A percentile compares a stretch with the other conserved stretches of the same genome.
Evolutionary conservation across 2,888 invertebrate genomes (phyloP).

Genomic region (Macrophya alboannulata): DNA sequence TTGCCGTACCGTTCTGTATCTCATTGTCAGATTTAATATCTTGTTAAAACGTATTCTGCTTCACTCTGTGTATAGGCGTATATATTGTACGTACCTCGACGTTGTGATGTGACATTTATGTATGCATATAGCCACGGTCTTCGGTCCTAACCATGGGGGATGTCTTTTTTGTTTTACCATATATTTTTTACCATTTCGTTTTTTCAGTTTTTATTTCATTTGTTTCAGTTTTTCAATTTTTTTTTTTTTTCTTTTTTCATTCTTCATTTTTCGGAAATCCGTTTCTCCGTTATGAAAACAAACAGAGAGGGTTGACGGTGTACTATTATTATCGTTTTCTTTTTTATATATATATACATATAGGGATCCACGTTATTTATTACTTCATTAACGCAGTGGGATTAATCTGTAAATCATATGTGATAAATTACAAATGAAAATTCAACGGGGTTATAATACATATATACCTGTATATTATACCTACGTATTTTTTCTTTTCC

Average conservation of each 20-base stretch:
- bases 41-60: slow-evolving; percentile 22
- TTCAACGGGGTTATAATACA: neutral
- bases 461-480: neutral
- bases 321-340: neutral
- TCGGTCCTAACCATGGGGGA: slow-evolving; percentile 10
- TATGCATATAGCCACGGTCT: neutral
- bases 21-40: slow-evolving; percentile 17
- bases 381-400: slow-evolving; percentile 15
- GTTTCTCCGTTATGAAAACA: neutral
- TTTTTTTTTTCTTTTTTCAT: neutral
- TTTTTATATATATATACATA: too few relatives aligned
- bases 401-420: slow-evolving; percentile 25
- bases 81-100: neutral
- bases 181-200: neutral
- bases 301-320: neutral
- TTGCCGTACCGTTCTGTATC: neutral
- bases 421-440: slow-evolving; percentile 47
- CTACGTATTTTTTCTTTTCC: neutral
- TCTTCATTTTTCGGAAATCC: neutral
- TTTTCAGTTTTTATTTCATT: too few relatives aligned
- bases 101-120: slow-evolving; percentile 21
- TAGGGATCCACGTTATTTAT: slow-evolving; percentile 23
- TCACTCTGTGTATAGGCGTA: neutral
- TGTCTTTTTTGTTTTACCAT: neutral
- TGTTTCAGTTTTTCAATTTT: neutral